Conservation (phyloP, 1,140 invertebrate species). For the Bombus pyrosoma region DNA sequence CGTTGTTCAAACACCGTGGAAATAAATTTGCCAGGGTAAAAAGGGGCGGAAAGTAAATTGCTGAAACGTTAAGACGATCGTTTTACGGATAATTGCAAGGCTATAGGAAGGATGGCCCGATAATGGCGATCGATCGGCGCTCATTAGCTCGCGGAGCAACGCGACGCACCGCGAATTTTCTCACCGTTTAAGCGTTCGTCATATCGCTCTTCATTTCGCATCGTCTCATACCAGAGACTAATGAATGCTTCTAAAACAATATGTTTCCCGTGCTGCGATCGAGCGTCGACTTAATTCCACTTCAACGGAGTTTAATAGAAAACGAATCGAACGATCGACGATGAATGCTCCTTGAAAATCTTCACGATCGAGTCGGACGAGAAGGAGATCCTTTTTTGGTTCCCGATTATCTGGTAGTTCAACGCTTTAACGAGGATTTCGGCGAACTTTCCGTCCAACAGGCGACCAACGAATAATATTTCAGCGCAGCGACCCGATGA, state of each 20-base stretch:
- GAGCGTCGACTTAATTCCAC: not conserved
- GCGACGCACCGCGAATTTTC: not conserved
- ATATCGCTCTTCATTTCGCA: not conserved
- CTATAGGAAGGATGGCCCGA: not conserved
- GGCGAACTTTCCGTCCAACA: not conserved
- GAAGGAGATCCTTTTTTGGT: too few relatives aligned
- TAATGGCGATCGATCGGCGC: constrained; percentile 26
- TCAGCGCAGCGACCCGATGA: not conserved
- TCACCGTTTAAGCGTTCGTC: not conserved
- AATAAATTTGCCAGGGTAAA: not conserved
- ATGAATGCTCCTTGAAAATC: too few relatives aligned
- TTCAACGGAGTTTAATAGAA: not conserved
- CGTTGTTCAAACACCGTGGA: not conserved
- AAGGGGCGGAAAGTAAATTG: not conserved
- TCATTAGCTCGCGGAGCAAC: constrained; percentile 9
- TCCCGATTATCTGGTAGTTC: not conserved
- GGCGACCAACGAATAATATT: not conserved
- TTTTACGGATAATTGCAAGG: constrained; percentile 13
- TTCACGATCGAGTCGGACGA: too few relatives aligned
- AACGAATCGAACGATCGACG: too few relatives aligned
- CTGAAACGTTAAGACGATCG: constrained; percentile 16
- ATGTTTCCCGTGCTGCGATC: too few relatives aligned
- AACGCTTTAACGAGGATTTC: not conserved
- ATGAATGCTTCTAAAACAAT: not conserved
- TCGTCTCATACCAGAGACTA: not conserved